Evolutionary conservation across 2,113 vertebrate species (phyloP).

Genomic region (Tachysurus vachellii): DNA sequence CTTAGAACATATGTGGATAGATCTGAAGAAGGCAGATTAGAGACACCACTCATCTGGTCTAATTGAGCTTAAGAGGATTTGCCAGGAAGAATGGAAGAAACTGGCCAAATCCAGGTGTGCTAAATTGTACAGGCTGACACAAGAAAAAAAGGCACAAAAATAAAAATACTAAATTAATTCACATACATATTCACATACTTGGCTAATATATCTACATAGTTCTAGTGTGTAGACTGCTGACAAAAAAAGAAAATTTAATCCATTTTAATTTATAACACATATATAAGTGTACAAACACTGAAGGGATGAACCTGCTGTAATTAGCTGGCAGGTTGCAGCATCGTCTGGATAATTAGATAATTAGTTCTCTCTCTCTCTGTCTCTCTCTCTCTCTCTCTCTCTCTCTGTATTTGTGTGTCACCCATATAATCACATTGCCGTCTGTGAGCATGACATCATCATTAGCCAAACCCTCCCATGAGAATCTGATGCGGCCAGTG

Average conservation of each 20-base stretch:
- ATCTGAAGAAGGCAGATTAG: neutral
- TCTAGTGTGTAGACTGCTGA: neutral
- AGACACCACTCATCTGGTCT: neutral
- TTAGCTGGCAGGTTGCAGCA: neutral
- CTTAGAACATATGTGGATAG: neutral
- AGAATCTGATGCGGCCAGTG: constrained; percentile 7
- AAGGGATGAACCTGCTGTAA: neutral
- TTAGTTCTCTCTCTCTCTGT: neutral
- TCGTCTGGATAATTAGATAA: neutral
- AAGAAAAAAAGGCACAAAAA: neutral
- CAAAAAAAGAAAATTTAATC: neutral
- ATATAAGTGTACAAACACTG: neutral
- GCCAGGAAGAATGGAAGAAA: neutral
- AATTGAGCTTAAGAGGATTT: neutral
- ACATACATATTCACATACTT: neutral
- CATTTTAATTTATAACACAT: neutral
- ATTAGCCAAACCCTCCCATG: constrained; percentile 14
- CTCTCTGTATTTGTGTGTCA: neutral
- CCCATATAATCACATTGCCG: neutral
- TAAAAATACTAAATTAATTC: neutral
- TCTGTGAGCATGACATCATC: constrained; percentile 14
- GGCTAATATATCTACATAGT: neutral
- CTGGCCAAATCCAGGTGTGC: neutral
- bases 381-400: neutral
- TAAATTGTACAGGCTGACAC: neutral